A percentile compares a stretch with the other conserved stretches of the same genome.
Evolutionary conservation across 2,888 invertebrate genomes (phyloP).

Genomic region (Crematogaster levior): DNA sequence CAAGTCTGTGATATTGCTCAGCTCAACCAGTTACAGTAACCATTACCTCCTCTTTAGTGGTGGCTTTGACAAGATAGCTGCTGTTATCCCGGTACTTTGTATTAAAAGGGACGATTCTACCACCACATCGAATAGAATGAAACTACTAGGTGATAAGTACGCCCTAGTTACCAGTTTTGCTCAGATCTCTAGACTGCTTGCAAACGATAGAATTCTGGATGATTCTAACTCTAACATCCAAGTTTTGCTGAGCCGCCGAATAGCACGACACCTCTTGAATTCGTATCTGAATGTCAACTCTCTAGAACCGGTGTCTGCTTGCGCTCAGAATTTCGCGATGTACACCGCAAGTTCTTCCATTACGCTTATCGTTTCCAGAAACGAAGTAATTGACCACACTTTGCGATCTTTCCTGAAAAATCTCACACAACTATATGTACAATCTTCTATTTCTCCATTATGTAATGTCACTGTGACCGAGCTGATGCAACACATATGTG

Average conservation of each 20-base stretch:
- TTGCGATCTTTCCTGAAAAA: slow-evolving; percentile 80
- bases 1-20: slow-evolving; percentile 86
- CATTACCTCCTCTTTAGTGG: slow-evolving; percentile 80
- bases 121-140: slow-evolving; percentile 59
- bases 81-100: slow-evolving; percentile 66
- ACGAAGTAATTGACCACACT: slow-evolving; percentile 82
- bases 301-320: slow-evolving; percentile 69
- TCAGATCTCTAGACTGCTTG: slow-evolving; percentile 56
- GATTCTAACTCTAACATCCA: slow-evolving; percentile 48
- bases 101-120: slow-evolving; percentile 55
- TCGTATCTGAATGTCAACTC: slow-evolving; percentile 64
- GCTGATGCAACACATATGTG: slow-evolving; percentile 85
- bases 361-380: slow-evolving; percentile 85
- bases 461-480: slow-evolving; percentile 82
- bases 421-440: slow-evolving; percentile 76
- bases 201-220: slow-evolving; percentile 48
- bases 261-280: slow-evolving; percentile 52
- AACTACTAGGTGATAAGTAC: slow-evolving; percentile 72
- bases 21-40: slow-evolving; percentile 85
- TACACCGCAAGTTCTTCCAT: slow-evolving; percentile 85
- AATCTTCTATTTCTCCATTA: slow-evolving; percentile 76
- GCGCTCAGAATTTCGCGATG: slow-evolving; percentile 76
- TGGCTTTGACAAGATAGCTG: slow-evolving; percentile 73
- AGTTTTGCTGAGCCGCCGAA: slow-evolving; percentile 50
- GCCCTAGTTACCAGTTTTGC: slow-evolving; percentile 68